Evolutionary conservation across 1,140 invertebrate genomes (phyloP), one percentile per base, ranked within the genome.

Genomic region (Mycetomoellerius zeteki): DNA sequence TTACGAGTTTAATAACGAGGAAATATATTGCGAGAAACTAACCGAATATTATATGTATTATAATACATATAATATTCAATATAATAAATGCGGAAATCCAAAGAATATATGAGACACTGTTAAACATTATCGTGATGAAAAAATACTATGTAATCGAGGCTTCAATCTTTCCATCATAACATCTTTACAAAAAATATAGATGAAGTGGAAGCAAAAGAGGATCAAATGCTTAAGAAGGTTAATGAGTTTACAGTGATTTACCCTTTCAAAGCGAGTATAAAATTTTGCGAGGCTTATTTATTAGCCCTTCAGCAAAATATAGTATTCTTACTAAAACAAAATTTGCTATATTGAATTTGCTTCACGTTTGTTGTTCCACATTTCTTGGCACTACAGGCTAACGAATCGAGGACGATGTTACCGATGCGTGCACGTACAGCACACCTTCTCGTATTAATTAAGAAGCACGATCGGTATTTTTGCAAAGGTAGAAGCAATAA

Each of bases 391-490:
- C 19, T 7, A 14, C 19, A 33, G 30, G 16, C 52, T 60, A 60
- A 73, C 52, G 14, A 78, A 78, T 71, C 21, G 78, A 27, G 47
- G 5, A 21, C 60, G 0, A 69, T 30, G 62, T n/a, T 67, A 37
- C 12, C 14, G 19, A 0, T n/a, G 33, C 8, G 24, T n/a, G 33
- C 19, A 54, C 71, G 30, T 50, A 8, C 21, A 24, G 2, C 43
- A 12, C 33, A 37, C n/a, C 43, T 54, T 69, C 5, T 10, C 12
- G 24, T 21, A 33, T 30, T 78, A 52, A 85, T 76, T 67, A 65
- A 85, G 60, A 85, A 24, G n/a, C 12, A 65, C 73, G 43, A 54
- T 77, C 37, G 56, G 19, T 47, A 78, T 54, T 64, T 64, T 65
- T 47, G 4, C 12, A 21, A 58, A 60, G 24, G 3, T 14, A 1